phyloP scores from a whole-genome alignment of 2,797 vertebrate genomes.

The Moxostoma hubbsi region DNA sequence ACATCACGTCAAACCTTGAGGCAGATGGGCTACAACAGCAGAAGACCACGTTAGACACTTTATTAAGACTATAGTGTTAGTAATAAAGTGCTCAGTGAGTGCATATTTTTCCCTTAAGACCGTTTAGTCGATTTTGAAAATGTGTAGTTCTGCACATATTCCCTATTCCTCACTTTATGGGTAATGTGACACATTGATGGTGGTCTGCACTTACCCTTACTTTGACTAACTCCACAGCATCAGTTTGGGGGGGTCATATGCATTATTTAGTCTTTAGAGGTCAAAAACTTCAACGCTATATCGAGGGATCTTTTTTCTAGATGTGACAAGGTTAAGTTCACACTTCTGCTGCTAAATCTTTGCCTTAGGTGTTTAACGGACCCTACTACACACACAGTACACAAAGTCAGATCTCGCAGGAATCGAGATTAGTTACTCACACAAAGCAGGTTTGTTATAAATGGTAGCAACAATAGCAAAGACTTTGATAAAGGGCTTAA shows the following conservation, averaged over 20 bases:
- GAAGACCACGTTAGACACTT: too few species aligned
- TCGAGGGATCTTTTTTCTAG: conserved; percentile 17
- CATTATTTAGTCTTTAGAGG: conserved; percentile 36
- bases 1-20: too few species aligned
- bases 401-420: conserved; percentile 23
- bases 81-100: too few species aligned
- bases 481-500: conserved; percentile 59
- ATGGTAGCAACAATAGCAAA: conserved; percentile 49
- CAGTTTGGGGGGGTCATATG: conserved; percentile 25
- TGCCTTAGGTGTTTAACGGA: conserved; percentile 29
- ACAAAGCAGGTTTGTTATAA: conserved; percentile 52
- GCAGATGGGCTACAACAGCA: too few species aligned
- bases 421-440: conserved; percentile 45
- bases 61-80: too few species aligned
- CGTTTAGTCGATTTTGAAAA: too few species aligned
- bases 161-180: conserved; percentile 3
- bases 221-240: conserved; percentile 21
- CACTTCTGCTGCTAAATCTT: conserved; percentile 35
- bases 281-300: conserved; percentile 24
- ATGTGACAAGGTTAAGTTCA: conserved; percentile 40
- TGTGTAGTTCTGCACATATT: too few species aligned
- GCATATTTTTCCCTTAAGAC: too few species aligned
- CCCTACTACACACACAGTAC: neutral
- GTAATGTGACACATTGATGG: conserved; percentile 8
- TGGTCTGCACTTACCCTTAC: neutral